These are phyloP conservation scores for Scaptomyza graminum DNA, from an alignment of 1,140 invertebrate genomes.

Conservation along the genomic window DNA sequence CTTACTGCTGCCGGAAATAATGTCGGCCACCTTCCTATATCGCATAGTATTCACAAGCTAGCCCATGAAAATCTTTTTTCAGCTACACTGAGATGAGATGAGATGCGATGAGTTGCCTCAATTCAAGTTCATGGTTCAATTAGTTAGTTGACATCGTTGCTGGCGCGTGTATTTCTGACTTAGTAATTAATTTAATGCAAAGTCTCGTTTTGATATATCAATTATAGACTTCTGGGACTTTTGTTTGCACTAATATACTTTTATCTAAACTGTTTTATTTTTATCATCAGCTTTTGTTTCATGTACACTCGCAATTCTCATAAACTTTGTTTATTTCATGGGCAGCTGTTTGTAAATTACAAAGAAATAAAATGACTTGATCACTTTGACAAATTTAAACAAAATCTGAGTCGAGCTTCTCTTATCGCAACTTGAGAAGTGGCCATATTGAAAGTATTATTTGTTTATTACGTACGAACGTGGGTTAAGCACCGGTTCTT, in stretches of 20 bases:
- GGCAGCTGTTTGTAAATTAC: constrained; percentile 40
- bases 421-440: constrained; percentile 36
- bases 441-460: not conserved
- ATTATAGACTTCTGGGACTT: constrained; percentile 30
- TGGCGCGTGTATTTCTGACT: constrained; percentile 28
- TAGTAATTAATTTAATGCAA: constrained; percentile 53
- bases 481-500: not conserved
- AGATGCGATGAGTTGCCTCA: constrained; percentile 34
- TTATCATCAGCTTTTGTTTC: constrained; percentile 17
- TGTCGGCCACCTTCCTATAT: constrained; percentile 5
- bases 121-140: constrained; percentile 80
- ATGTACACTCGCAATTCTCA: constrained; percentile 18
- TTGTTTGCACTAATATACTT: constrained; percentile 25
- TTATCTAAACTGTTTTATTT: constrained; percentile 8
- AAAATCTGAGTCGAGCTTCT: not conserved
- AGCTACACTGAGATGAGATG: not conserved
- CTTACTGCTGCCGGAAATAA: constrained; percentile 9
- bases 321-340: constrained; percentile 11
- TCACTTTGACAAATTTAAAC: not conserved
- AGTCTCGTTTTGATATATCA: constrained; percentile 16
- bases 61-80: not conserved
- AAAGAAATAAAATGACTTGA: constrained; percentile 26
- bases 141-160: constrained; percentile 32
- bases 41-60: not conserved
- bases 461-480: not conserved